Percentiles rank a stretch among this genome's conserved stretches.
Conservation (phyloP, 2,797 vertebrate species). For the Darevskia nairensis region DNA sequence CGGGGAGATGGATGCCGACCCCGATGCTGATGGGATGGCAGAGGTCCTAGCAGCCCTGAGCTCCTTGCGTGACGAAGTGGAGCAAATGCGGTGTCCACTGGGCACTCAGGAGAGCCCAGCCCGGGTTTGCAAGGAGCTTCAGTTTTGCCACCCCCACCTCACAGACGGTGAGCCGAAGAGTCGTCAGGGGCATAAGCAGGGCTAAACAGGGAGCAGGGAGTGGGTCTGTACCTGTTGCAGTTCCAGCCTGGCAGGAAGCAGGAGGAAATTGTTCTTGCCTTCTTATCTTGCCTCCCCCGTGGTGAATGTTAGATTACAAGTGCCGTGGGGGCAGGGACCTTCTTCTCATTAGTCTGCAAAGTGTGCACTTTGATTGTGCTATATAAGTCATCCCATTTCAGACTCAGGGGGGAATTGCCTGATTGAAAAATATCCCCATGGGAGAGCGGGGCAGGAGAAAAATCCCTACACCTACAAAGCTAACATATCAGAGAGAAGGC, state of each 20-base stretch:
- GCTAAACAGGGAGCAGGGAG: background rate
- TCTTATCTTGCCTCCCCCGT: background rate
- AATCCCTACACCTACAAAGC: background rate
- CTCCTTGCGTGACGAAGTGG: constrained; percentile 89
- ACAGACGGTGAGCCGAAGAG: constrained; percentile 83
- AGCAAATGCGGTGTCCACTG: constrained; percentile 85
- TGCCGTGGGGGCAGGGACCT: background rate
- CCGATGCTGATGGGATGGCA: constrained; percentile 85
- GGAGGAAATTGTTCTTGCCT: background rate
- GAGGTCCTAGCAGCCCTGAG: constrained; percentile 89
- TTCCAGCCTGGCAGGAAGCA: background rate
- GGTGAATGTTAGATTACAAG: background rate
- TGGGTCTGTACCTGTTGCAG: background rate
- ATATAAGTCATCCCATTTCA: no score
- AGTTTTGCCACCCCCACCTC: constrained; percentile 85
- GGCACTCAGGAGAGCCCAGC: constrained; percentile 90
- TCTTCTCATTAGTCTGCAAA: background rate
- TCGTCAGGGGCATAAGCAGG: background rate
- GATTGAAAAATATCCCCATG: background rate
- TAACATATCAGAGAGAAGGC: background rate
- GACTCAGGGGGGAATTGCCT: no score
- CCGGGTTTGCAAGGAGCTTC: constrained; percentile 89
- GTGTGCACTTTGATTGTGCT: background rate
- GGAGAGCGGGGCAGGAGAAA: background rate
- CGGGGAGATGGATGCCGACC: constrained; percentile 38